Evolutionary conservation across 2,888 invertebrate species (phyloP).

Genomic region (Onchidella celtica): DNA sequence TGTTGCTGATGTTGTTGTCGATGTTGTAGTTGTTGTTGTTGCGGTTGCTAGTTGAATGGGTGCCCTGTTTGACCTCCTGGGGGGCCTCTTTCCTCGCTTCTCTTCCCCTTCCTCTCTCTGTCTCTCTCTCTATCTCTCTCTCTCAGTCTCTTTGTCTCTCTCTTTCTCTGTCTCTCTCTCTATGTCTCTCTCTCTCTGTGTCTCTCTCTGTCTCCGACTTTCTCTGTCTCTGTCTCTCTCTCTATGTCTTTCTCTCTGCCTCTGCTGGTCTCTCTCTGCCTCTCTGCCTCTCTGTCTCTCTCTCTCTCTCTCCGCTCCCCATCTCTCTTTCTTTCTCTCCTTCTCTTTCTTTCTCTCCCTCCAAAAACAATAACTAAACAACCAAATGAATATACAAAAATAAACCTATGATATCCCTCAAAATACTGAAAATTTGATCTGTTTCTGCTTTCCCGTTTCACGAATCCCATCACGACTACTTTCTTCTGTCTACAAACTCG

Average conservation of each 20-base stretch:
- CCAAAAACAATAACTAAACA: no score
- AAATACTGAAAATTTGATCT: no score
- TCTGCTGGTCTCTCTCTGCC: not conserved
- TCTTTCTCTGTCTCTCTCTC: not conserved
- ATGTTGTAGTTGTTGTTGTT: no score
- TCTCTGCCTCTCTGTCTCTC: not conserved
- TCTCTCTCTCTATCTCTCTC: slow-evolving; percentile 23
- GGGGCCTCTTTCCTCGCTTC: not conserved
- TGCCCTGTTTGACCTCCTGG: no score
- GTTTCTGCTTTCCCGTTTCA: no score
- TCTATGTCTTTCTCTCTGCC: not conserved
- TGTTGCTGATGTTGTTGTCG: no score
- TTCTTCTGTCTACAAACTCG: no score
- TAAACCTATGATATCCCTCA: no score
- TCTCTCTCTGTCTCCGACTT: not conserved
- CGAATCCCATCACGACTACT: no score
- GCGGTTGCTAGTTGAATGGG: no score
- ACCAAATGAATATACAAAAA: no score
- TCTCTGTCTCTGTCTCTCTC: not conserved
- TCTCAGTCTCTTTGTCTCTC: slow-evolving; percentile 7
- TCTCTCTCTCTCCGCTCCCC: not conserved
- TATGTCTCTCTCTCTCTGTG: not conserved
- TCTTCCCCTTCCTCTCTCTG: not conserved
- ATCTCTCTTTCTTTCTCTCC: not conserved
- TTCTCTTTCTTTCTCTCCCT: slow-evolving; percentile 21